These are phyloP conservation scores for Mnemiopsis leidyi DNA, from an alignment of 37 sponge, comb jelly and placozoan genomes.

Conservation along the genomic window DNA sequence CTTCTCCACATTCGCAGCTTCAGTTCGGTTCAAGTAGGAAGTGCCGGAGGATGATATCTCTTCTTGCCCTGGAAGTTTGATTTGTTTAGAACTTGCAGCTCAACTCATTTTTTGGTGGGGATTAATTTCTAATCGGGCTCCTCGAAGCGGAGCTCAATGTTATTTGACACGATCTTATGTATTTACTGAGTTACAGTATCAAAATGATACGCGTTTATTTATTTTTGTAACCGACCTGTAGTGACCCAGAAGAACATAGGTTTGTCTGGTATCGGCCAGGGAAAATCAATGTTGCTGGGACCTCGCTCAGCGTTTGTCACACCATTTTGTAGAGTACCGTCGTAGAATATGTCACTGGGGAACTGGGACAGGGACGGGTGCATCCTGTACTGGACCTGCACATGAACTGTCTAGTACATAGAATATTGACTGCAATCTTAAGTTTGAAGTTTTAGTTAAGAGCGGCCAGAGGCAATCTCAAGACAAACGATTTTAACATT, in stretches of 20 bases:
- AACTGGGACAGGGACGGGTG: conserved; percentile 89
- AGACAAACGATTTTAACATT: no score
- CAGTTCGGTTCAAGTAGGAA: conserved; percentile 91
- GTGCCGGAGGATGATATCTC: conserved; percentile 91
- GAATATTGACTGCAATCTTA: no score
- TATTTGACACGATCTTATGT: no score
- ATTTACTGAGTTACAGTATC: no score
- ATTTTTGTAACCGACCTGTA: not conserved
- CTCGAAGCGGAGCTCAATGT: no score
- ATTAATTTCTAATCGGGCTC: no score
- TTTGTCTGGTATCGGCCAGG: conserved; percentile 80
- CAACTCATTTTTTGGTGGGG: no score
- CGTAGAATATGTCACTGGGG: conserved; percentile 91
- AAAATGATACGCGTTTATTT: no score
- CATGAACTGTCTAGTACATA: not conserved
- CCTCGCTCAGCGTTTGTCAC: conserved; percentile 78
- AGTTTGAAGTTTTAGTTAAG: no score
- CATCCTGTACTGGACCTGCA: conserved; percentile 92
- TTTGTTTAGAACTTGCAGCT: no score
- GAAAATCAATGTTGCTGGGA: conserved; percentile 71
- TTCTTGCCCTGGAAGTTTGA: conserved; percentile 77
- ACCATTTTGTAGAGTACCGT: conserved; percentile 93
- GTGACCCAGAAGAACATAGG: conserved; percentile 96
- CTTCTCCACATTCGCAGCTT: conserved; percentile 91
- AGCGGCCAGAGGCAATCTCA: no score